These are phyloP conservation scores for Galerucella calmariensis DNA, from an alignment of 2,888 invertebrate genomes.

Conservation along the genomic window DNA sequence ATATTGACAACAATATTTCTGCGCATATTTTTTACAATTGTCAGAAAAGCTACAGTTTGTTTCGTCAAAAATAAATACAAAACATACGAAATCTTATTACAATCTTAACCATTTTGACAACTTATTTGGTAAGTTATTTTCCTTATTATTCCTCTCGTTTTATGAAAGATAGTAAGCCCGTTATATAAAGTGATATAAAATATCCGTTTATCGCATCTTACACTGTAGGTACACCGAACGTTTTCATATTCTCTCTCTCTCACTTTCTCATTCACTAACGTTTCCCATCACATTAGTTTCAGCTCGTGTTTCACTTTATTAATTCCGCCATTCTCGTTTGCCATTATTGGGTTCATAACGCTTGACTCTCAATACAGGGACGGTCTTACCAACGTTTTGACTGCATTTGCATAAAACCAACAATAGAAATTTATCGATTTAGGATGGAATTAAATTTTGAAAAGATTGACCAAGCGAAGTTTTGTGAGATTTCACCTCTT, in stretches of 20 bases:
- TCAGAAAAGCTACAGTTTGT: too few relatives aligned
- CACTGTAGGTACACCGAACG: conserved; percentile 45
- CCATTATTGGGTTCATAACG: conserved; percentile 41
- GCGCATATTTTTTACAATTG: too few relatives aligned
- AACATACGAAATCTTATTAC: too few relatives aligned
- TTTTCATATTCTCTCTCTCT: conserved; percentile 20
- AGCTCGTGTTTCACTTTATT: conserved; percentile 53
- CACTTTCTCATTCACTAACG: conserved; percentile 39
- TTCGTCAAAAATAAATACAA: too few relatives aligned
- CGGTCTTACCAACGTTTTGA: not conserved
- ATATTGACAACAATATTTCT: too few relatives aligned
- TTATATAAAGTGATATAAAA: conserved; percentile 37
- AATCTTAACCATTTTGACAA: too few relatives aligned
- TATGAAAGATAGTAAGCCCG: not conserved
- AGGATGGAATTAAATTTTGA: too few relatives aligned
- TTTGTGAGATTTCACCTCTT: too few relatives aligned
- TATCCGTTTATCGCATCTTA: conserved; percentile 54
- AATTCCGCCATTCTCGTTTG: conserved; percentile 51
- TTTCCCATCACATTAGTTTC: conserved; percentile 51
- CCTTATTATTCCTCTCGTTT: not conserved
- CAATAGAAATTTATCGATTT: too few relatives aligned
- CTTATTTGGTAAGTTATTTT: not conserved
- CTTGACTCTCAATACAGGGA: conserved; percentile 28
- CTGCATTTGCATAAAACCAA: too few relatives aligned
- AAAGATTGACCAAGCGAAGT: too few relatives aligned